Evolutionary conservation across 1,140 invertebrate species (phyloP).

Genomic region (Leucophenga varia): DNA sequence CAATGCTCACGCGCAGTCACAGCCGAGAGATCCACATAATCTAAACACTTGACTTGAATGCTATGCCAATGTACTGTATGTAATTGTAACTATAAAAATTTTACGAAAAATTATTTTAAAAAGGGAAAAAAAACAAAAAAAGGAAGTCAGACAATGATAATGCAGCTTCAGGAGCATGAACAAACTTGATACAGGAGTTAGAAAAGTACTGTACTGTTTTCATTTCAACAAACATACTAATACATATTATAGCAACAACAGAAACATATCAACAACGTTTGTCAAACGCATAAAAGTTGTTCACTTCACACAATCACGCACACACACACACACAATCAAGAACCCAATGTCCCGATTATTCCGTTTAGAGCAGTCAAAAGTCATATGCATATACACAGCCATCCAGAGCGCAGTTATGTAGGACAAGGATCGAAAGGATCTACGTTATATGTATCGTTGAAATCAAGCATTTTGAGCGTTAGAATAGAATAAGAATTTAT

Average conservation of each 20-base stretch:
- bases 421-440: background rate
- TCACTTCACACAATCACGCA: conserved; percentile 17
- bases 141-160: too few relatives aligned
- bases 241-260: conserved; percentile 33
- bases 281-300: conserved; percentile 32
- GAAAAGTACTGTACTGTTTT: conserved; percentile 21
- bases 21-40: conserved; percentile 14
- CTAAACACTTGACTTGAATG: background rate
- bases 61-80: conserved; percentile 13
- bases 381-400: background rate
- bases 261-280: conserved; percentile 47
- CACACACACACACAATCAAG: conserved; percentile 5
- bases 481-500: background rate
- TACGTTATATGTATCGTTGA: conserved; percentile 3
- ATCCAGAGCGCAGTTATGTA: conserved; percentile 7
- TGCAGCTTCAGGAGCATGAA: too few relatives aligned
- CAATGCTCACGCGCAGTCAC: conserved; percentile 20
- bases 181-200: too few relatives aligned
- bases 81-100: conserved; percentile 24
- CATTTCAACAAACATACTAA: conserved; percentile 16
- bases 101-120: too few relatives aligned
- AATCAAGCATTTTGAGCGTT: conserved; percentile 7
- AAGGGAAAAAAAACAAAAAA: too few relatives aligned
- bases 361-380: too few relatives aligned
- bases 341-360: too few relatives aligned